These are phyloP conservation scores for Premnoplex brunnescens DNA, from an alignment of 2,797 vertebrate genomes.

Conservation along the genomic window DNA sequence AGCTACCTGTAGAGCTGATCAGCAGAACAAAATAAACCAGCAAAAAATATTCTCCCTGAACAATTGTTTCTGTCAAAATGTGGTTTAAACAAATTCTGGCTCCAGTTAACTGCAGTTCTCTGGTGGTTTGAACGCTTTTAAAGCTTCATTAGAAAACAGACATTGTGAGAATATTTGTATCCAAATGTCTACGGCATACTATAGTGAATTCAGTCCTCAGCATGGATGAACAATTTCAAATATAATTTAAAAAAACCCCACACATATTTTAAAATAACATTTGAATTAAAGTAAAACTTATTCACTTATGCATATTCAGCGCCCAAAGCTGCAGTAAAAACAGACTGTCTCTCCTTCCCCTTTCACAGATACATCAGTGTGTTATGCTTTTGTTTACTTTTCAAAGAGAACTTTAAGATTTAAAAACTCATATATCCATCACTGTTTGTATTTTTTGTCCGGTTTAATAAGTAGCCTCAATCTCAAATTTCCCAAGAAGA, in stretches of 20 bases:
- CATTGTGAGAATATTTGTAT: not conserved
- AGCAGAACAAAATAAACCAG: slow-evolving; percentile 1
- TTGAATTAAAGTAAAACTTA: slow-evolving; percentile 27
- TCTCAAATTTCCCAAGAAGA: not conserved
- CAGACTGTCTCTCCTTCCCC: not conserved
- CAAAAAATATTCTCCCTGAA: not conserved
- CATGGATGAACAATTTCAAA: not conserved
- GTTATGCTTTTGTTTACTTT: not conserved
- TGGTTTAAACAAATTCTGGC: slow-evolving; percentile 33
- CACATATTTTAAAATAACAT: not conserved
- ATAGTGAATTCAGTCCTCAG: not conserved
- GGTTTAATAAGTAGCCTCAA: not conserved
- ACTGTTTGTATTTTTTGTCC: not conserved
- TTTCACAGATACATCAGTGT: not conserved
- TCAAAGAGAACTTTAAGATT: not conserved
- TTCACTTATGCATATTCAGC: not conserved
- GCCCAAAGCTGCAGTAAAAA: not conserved
- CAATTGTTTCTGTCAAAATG: slow-evolving; percentile 27
- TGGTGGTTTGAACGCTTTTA: slow-evolving; percentile 43
- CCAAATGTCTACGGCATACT: not conserved
- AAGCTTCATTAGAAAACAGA: slow-evolving; percentile 41
- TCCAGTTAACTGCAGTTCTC: slow-evolving; percentile 33
- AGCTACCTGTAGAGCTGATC: not conserved
- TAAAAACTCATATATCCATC: not conserved
- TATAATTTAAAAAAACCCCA: not conserved